These are phyloP conservation scores for Cataglyphis livida DNA, from an alignment of 2,888 invertebrate genomes.

Conservation along the genomic window DNA sequence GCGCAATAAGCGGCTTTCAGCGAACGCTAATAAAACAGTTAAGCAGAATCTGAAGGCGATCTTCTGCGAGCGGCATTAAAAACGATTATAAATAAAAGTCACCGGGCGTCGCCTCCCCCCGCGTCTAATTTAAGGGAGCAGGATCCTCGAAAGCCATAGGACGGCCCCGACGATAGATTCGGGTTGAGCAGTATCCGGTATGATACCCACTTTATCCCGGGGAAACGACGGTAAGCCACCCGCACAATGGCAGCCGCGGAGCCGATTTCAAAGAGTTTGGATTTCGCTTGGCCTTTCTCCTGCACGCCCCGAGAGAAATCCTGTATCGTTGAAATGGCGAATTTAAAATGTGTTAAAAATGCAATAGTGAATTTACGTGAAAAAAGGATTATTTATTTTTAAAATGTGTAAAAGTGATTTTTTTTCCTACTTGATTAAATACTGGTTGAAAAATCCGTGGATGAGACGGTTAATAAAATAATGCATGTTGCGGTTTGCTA, in stretches of 20 bases:
- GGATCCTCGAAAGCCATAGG: slow-evolving; percentile 31
- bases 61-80: slow-evolving; percentile 28
- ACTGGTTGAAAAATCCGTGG: no score
- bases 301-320: slow-evolving; percentile 11
- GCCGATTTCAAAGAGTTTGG: slow-evolving; percentile 53
- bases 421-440: not conserved
- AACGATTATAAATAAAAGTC: slow-evolving; percentile 45
- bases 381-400: not conserved
- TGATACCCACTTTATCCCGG: slow-evolving; percentile 49
- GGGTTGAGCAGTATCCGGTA: slow-evolving; percentile 47
- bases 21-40: slow-evolving; percentile 28
- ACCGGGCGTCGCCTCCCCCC: not conserved
- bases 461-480: not conserved
- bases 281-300: slow-evolving; percentile 40
- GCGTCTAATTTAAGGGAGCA: slow-evolving; percentile 44
- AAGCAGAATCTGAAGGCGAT: slow-evolving; percentile 17
- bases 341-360: slow-evolving; percentile 31
- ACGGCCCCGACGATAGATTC: slow-evolving; percentile 43
- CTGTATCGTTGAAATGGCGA: slow-evolving; percentile 52
- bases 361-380: not conserved
- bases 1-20: slow-evolving; percentile 17
- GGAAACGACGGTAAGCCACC: slow-evolving; percentile 48
- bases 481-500: not conserved
- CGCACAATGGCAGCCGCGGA: slow-evolving; percentile 47
- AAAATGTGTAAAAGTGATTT: not conserved